Evolutionary conservation across 2,113 vertebrate genomes (phyloP).

Genomic region (Crotalus tigris): DNA sequence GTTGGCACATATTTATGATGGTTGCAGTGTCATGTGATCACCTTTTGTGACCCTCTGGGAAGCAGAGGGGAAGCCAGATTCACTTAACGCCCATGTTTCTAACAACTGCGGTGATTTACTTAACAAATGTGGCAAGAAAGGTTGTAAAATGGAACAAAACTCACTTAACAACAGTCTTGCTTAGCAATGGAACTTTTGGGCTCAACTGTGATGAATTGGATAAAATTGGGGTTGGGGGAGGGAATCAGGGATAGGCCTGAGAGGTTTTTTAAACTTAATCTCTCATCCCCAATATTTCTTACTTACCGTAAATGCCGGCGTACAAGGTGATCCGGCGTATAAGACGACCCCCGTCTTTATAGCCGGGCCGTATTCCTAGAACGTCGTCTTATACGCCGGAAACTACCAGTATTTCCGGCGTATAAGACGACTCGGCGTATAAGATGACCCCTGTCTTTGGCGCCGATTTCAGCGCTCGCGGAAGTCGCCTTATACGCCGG

Average conservation of each 20-base stretch:
- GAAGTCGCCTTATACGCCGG: too few relatives aligned
- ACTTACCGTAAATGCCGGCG: too few relatives aligned
- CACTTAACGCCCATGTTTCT: background rate
- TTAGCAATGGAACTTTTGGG: background rate
- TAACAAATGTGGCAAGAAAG: background rate
- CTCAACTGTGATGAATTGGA: background rate
- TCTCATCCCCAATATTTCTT: background rate
- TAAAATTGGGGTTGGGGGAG: background rate
- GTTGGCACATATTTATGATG: background rate
- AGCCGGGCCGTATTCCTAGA: too few relatives aligned
- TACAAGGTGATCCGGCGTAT: too few relatives aligned
- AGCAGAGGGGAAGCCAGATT: background rate
- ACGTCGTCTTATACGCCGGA: too few relatives aligned
- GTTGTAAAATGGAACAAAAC: background rate
- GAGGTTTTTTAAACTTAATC: background rate
- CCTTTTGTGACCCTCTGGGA: background rate
- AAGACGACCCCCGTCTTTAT: too few relatives aligned
- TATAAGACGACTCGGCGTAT: too few relatives aligned
- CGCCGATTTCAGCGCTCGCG: too few relatives aligned
- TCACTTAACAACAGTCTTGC: background rate
- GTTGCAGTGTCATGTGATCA: background rate
- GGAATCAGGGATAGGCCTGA: background rate
- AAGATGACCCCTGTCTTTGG: too few relatives aligned
- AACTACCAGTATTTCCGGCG: too few relatives aligned
- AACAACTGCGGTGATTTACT: background rate